phyloP scores from a whole-genome alignment of 2,888 invertebrate genomes.

The Ennomos erosarius region DNA sequence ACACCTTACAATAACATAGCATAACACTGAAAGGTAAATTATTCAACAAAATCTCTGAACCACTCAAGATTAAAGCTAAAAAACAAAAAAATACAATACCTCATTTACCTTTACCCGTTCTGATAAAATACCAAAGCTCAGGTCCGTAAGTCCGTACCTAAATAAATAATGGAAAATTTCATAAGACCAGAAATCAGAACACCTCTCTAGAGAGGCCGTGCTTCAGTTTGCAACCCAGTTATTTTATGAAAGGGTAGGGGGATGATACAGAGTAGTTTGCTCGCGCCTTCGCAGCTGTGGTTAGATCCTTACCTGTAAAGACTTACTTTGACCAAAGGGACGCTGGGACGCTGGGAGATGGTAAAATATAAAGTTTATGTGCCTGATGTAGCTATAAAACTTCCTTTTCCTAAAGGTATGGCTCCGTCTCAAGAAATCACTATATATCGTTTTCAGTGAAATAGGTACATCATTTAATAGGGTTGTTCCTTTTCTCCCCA shows the following conservation, averaged over 20 bases:
- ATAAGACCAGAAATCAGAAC: conserved; percentile 29
- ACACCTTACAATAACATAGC: too few species aligned
- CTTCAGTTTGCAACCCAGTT: conserved; percentile 22
- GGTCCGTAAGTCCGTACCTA: conserved; percentile 8
- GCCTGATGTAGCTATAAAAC: too few species aligned
- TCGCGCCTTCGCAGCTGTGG: conserved; percentile 4
- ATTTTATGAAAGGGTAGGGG: conserved; percentile 25
- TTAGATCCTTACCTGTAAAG: conserved; percentile 7
- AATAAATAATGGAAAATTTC: conserved; percentile 28
- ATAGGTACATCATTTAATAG: too few species aligned
- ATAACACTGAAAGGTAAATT: too few species aligned
- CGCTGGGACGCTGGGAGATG: conserved; percentile 1
- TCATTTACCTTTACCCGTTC: conserved; percentile 4
- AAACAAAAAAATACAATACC: conserved; percentile 5
- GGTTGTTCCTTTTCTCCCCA: too few species aligned
- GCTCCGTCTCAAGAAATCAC: too few species aligned
- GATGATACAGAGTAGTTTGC: conserved; percentile 12
- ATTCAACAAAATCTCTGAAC: neutral
- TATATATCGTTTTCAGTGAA: too few species aligned
- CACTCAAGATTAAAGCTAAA: neutral
- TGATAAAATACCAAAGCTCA: conserved; percentile 16
- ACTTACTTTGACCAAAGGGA: conserved; percentile 10
- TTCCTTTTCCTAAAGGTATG: too few species aligned
- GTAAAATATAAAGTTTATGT: conserved; percentile 4
- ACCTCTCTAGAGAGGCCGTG: conserved; percentile 16